Evolutionary conservation across 1,140 invertebrate genomes (phyloP).

Genomic region (Cryptotermes secundus): DNA sequence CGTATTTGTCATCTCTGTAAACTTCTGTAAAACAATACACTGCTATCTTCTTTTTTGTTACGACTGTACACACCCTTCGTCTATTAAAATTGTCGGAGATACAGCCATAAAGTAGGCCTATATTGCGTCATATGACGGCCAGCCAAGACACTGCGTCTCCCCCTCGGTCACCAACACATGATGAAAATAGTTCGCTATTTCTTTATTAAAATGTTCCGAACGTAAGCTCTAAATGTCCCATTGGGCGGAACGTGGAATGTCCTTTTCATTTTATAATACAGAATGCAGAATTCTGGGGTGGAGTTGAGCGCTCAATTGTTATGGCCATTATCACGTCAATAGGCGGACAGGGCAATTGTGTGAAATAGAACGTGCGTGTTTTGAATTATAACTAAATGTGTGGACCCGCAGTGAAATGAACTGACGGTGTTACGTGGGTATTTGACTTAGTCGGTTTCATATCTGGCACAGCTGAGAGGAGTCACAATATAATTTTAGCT

Average conservation of each 20-base stretch:
- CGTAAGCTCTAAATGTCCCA: neutral
- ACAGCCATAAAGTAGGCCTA: neutral
- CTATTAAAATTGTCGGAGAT: constrained; percentile 5
- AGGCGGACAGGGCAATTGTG: constrained; percentile 8
- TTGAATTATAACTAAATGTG: neutral
- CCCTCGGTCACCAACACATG: neutral
- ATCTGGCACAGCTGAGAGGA: no score
- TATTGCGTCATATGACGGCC: neutral
- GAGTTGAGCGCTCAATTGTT: neutral
- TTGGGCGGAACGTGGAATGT: neutral
- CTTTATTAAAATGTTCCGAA: constrained; percentile 14
- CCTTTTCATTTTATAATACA: constrained; percentile 6
- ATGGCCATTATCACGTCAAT: neutral
- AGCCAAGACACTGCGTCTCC: neutral
- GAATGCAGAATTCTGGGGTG: neutral
- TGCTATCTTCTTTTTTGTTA: neutral
- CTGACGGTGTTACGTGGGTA: no score
- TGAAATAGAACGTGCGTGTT: neutral
- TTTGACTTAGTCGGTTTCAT: no score
- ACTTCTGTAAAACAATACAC: neutral
- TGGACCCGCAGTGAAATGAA: no score
- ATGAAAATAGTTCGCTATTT: constrained; percentile 15
- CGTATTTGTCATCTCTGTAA: no score
- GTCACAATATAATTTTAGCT: no score
- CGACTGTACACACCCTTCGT: neutral